A percentile compares a stretch with the other conserved stretches of the same genome.
Conservation (phyloP, 2,888 invertebrate species). For the Aspidiotus destructor region DNA sequence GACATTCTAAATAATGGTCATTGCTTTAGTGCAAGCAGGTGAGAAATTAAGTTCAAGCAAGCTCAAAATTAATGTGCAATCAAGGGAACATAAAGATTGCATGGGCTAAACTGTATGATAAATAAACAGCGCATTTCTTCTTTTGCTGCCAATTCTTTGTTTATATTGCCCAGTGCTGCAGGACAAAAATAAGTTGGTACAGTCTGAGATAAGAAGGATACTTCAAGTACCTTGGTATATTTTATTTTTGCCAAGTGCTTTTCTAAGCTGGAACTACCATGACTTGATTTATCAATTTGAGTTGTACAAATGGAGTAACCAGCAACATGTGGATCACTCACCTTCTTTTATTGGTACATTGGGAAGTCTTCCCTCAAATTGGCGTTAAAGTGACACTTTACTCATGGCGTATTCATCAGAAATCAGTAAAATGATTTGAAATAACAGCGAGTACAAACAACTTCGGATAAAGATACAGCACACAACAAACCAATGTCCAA, state of each 20-base stretch:
- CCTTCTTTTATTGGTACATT: neutral
- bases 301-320: neutral
- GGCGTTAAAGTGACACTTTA: neutral
- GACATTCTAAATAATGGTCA: neutral
- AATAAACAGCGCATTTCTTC: neutral
- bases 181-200: neutral
- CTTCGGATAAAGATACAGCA: neutral
- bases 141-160: neutral
- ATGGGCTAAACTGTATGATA: neutral
- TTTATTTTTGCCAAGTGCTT: neutral
- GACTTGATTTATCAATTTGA: neutral
- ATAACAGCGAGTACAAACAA: neutral
- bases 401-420: neutral
- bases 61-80: neutral
- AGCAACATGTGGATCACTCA: neutral
- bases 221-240: neutral
- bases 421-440: neutral
- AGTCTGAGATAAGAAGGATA: neutral
- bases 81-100: neutral
- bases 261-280: neutral
- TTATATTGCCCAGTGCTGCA: neutral
- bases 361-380: neutral
- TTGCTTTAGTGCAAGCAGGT: neutral
- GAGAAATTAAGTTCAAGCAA: neutral
- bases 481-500: neutral